A percentile compares a stretch with the other conserved stretches of the same genome.
These are phyloP conservation scores for Drosophila subquinaria DNA, from an alignment of 2,888 invertebrate species.

Conservation along the genomic window DNA sequence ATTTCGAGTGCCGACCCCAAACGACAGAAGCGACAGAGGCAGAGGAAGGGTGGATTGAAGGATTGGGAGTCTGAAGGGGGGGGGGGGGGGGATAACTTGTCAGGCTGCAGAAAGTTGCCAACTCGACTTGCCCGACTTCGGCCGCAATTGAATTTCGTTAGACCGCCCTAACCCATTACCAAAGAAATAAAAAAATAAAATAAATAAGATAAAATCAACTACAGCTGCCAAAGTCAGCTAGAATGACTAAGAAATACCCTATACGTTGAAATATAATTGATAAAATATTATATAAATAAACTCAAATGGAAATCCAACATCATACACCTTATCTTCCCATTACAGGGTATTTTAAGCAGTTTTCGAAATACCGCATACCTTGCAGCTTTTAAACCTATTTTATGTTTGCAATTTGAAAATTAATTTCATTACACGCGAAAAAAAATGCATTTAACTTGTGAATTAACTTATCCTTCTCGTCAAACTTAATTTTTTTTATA, in stretches of 20 bases:
- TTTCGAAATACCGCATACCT: too few species aligned
- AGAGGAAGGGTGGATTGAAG: neutral
- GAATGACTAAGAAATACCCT: neutral
- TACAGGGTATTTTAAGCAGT: conserved; percentile 6
- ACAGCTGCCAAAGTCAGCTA: conserved; percentile 1
- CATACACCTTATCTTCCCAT: neutral
- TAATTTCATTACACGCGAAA: conserved; percentile 75
- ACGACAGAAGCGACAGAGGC: neutral
- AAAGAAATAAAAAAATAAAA: conserved; percentile 18
- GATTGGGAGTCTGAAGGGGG: too few species aligned
- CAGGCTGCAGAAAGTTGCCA: conserved; percentile 66
- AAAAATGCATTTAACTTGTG: conserved; percentile 77
- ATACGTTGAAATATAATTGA: neutral
- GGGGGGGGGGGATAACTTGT: conserved; percentile 11
- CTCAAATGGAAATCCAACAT: neutral
- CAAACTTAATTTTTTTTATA: conserved; percentile 4
- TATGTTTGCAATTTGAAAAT: conserved; percentile 63
- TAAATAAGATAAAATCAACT: neutral
- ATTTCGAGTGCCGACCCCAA: conserved; percentile 66
- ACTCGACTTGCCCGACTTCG: conserved; percentile 50
- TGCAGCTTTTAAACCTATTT: conserved; percentile 22
- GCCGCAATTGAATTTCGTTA: conserved; percentile 71
- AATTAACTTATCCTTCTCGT: conserved; percentile 42
- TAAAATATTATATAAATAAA: neutral
- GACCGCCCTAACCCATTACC: conserved; percentile 21